These are phyloP conservation scores for Gymnothorax reevesii DNA, from an alignment of 2,797 vertebrate genomes.

Conservation along the genomic window DNA sequence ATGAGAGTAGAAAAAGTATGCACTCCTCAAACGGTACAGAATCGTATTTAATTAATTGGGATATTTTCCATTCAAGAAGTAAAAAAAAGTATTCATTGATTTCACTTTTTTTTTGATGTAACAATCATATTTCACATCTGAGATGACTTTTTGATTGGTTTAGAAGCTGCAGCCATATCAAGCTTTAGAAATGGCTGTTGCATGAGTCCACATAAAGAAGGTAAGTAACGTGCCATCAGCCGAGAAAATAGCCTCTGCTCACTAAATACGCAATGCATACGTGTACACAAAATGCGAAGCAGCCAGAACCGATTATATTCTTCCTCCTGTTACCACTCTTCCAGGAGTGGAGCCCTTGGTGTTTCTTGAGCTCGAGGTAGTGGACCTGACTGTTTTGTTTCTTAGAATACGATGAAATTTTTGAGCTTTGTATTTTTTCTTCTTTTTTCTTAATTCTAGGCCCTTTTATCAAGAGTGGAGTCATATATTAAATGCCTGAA, in stretches of 20 bases:
- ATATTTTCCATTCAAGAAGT: too few species aligned
- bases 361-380: neutral
- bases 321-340: neutral
- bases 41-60: too few species aligned
- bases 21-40: too few species aligned
- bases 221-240: neutral
- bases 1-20: too few species aligned
- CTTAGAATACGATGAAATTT: neutral
- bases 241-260: neutral
- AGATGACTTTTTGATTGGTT: too few species aligned
- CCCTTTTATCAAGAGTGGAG: neutral
- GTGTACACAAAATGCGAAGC: neutral
- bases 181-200: too few species aligned
- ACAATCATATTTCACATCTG: too few species aligned
- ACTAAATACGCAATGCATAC: neutral
- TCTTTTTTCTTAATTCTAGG: neutral
- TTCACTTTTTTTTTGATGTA: too few species aligned
- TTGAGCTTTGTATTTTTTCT: neutral
- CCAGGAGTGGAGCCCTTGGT: neutral
- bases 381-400: neutral
- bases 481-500: neutral
- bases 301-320: neutral
- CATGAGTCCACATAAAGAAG: neutral
- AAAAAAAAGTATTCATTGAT: too few species aligned
- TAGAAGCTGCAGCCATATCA: too few species aligned